A percentile compares a stretch with the other conserved stretches of the same genome.
Evolutionary conservation across 2,113 vertebrate species (phyloP).

Genomic region (Lampris megalopsis): DNA sequence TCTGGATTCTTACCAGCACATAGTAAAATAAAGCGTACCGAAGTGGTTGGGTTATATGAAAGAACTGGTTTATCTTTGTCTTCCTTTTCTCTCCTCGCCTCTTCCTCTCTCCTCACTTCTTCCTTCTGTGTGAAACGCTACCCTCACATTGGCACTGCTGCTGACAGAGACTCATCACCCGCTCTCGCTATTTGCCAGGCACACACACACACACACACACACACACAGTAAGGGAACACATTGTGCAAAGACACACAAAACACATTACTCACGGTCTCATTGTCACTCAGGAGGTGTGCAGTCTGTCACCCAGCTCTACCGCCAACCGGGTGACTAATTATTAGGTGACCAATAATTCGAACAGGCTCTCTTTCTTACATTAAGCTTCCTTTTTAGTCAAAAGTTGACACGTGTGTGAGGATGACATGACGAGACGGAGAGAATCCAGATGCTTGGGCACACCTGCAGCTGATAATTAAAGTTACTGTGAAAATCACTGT

Average conservation of each 20-base stretch:
- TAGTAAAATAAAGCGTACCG: neutral
- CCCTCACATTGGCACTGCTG: slow-evolving; percentile 34
- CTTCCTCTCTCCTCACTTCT: slow-evolving; percentile 11
- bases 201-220: slow-evolving; percentile 22
- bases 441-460: too few species aligned
- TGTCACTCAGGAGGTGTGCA: slow-evolving; percentile 41
- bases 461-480: too few species aligned
- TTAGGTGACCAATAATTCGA: slow-evolving; percentile 42
- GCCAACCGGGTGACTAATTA: slow-evolving; percentile 48
- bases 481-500: too few species aligned
- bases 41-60: neutral
- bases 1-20: too few species aligned
- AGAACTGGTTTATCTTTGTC: neutral
- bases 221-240: slow-evolving; percentile 11
- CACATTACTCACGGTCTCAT: neutral
- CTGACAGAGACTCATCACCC: slow-evolving; percentile 60
- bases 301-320: slow-evolving; percentile 40
- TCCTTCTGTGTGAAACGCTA: slow-evolving; percentile 49
- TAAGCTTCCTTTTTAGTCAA: neutral
- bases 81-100: too few species aligned
- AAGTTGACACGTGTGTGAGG: neutral
- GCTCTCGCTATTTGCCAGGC: slow-evolving; percentile 32
- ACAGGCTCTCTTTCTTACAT: slow-evolving; percentile 37
- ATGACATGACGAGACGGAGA: neutral
- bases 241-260: too few species aligned